These are phyloP conservation scores for Vimba vimba DNA, from an alignment of 2,113 vertebrate genomes.

Conservation along the genomic window DNA sequence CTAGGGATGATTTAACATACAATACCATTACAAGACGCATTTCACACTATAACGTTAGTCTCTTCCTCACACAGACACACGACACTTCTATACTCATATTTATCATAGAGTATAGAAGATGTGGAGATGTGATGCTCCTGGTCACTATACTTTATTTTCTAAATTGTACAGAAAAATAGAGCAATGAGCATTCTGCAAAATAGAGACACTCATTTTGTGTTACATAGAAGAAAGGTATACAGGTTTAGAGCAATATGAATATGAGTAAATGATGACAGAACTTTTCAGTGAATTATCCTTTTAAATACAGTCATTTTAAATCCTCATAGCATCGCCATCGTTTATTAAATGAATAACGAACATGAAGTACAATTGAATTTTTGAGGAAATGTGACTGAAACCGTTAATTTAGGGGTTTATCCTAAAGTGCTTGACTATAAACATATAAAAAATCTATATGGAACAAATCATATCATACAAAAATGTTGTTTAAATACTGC, in stretches of 20 bases:
- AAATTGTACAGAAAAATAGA: not conserved
- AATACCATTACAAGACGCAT: not conserved
- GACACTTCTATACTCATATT: too few species aligned
- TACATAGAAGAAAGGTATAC: not conserved
- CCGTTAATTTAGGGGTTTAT: too few species aligned
- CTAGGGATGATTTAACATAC: too few species aligned
- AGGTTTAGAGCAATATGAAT: not conserved
- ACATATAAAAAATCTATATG: too few species aligned
- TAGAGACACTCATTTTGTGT: not conserved
- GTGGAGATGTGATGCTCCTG: not conserved
- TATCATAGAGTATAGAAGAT: not conserved
- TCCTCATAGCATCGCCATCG: too few species aligned
- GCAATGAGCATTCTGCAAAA: too few species aligned
- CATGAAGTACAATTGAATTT: too few species aligned
- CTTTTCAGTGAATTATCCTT: not conserved
- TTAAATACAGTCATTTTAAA: not conserved
- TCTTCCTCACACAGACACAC: not conserved
- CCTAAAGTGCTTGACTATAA: too few species aligned
- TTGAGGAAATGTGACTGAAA: too few species aligned
- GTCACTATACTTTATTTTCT: not conserved
- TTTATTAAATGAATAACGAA: too few species aligned
- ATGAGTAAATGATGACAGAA: not conserved
- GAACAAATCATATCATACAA: too few species aligned
- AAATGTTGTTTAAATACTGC: too few species aligned
- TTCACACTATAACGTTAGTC: not conserved